phyloP scores from a whole-genome alignment of 53 echinoderm and acorn worm species.

The Actinopyga echinites region DNA sequence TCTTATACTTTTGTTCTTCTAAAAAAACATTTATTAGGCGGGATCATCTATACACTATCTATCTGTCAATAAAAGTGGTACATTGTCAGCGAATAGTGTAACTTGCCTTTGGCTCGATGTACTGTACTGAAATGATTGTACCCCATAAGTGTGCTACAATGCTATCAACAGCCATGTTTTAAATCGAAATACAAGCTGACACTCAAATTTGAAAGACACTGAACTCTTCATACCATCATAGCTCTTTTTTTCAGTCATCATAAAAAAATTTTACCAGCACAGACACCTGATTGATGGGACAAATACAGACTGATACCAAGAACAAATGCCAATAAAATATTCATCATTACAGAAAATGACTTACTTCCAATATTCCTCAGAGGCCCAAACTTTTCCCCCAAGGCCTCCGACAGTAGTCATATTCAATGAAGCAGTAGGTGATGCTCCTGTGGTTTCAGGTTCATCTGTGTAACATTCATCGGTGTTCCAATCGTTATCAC shows the following conservation, averaged over 20 bases:
- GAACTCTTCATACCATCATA: not conserved
- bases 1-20: no score
- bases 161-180: no score
- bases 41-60: no score
- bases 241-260: not conserved
- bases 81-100: no score
- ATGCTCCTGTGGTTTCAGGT: not conserved
- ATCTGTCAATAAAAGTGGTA: no score
- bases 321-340: no score
- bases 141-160: no score
- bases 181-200: no score
- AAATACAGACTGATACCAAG: not conserved
- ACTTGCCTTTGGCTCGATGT: no score
- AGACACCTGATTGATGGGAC: not conserved
- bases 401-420: not conserved
- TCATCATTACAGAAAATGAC: not conserved
- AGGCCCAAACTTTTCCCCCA: constrained; percentile 17
- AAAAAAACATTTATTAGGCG: no score
- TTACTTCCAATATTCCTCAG: constrained; percentile 70
- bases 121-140: no score
- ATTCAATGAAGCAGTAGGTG: not conserved
- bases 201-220: not conserved
- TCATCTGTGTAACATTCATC: constrained; percentile 50
- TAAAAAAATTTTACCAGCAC: not conserved
- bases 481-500: constrained; percentile 61